phyloP scores from a whole-genome alignment of 2,797 vertebrate genomes.

The Amblyraja radiata region DNA sequence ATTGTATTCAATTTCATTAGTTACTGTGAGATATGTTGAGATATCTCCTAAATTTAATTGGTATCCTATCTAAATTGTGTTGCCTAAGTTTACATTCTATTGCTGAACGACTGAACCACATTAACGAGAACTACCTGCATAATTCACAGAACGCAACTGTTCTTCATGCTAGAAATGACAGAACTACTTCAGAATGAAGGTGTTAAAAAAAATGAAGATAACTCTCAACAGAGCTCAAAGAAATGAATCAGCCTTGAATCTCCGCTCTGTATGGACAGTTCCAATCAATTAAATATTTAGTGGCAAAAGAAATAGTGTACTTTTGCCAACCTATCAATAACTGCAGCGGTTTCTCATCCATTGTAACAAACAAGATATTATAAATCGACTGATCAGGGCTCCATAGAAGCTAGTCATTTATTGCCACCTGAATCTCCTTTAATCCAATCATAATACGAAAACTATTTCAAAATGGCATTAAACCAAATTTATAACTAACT shows the following conservation, averaged over 20 bases:
- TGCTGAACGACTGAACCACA: neutral
- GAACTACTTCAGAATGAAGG: neutral
- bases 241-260: neutral
- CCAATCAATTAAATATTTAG: constrained; percentile 11
- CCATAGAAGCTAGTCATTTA: neutral
- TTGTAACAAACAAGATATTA: neutral
- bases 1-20: neutral
- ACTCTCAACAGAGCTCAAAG: neutral
- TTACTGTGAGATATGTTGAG: neutral
- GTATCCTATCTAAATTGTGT: neutral
- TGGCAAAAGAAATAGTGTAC: neutral
- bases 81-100: neutral
- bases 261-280: neutral
- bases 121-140: neutral
- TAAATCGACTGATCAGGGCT: neutral
- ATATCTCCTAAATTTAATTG: neutral
- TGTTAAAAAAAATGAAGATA: neutral
- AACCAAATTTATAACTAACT: neutral
- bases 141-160: neutral
- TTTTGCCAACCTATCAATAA: constrained; percentile 9
- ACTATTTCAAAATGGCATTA: constrained; percentile 6
- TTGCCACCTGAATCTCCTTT: constrained; percentile 18
- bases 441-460: neutral
- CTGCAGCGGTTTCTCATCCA: too few species aligned
- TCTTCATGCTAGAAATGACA: neutral